Conservation (phyloP, 2,113 vertebrate genomes). For the Prunella himalayana region DNA sequence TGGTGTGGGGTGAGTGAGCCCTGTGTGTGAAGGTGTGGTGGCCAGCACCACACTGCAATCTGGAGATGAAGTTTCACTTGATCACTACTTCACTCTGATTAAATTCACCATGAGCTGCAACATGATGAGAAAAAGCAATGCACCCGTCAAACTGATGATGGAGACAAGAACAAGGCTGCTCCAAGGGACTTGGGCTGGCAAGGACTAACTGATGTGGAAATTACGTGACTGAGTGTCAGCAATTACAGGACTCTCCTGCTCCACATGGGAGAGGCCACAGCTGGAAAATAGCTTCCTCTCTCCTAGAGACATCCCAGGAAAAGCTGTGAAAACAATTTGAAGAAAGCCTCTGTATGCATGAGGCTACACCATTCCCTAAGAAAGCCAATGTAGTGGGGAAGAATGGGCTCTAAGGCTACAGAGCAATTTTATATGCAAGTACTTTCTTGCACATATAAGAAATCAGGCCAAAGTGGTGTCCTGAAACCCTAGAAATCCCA, state of each 20-base stretch:
- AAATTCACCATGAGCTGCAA: neutral
- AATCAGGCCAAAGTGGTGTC: neutral
- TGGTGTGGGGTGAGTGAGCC: neutral
- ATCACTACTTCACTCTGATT: neutral
- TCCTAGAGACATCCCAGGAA: neutral
- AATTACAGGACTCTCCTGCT: neutral
- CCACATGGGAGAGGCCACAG: neutral
- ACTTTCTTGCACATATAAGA: neutral
- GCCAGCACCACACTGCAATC: neutral
- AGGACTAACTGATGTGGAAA: neutral
- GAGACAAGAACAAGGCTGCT: neutral
- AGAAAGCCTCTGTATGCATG: neutral
- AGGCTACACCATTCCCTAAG: accelerated
- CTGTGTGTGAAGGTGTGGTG: neutral
- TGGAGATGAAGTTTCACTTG: neutral
- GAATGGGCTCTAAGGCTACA: neutral
- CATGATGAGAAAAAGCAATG: neutral
- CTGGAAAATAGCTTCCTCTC: neutral
- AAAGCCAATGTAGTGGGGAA: accelerated
- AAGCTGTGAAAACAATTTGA: neutral
- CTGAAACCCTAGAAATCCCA: neutral
- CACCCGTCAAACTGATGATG: neutral
- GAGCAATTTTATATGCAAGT: neutral
- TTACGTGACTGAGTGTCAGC: accelerated
- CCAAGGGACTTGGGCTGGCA: neutral